Evolutionary conservation across 2,797 vertebrate species (phyloP), one percentile per base, ranked within the genome.

Genomic region (Myripristis jacobus): DNA sequence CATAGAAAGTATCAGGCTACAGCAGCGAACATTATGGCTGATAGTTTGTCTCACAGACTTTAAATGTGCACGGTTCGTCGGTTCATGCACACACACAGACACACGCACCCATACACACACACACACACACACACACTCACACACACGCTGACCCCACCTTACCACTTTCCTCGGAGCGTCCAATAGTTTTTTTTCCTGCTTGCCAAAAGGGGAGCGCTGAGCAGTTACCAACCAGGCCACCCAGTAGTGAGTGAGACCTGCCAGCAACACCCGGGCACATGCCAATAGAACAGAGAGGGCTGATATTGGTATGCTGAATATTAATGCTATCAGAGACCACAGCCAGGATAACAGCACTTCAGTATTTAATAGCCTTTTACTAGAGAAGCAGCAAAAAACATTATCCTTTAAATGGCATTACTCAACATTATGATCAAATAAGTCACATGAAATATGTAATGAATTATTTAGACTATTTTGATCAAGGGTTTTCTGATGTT

Each of bases 171-270:
- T 62, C 22, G 1, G 31, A 61, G 44, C 69, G 73, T 73, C 79
- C 80, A 95, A 93, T 88, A 76, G 90, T 46, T 65, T 25, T 44
- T 15, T 7, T 18, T 18, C 53, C 57, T 80, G 67, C 75, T 86
- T 90, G 87, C 85, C 88, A 88, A 72, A 79, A 80, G 48, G 53
- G 8, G 43, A 73, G 70, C 13, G 41, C 80, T 88, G 80, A 85
- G 84, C 27, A 69, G 81, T 75, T 70, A 88, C 83, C 78, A 84
- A 81, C 73, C 83, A 86, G 91, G 89, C 91, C 91, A 92, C 89
- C 91, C 89, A 91, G 87, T 85, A 91, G 87, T 89, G 88, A 88
- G 27, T 47, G 69, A 85, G 73, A 77, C 67, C 81, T 83, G 86
- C 86, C 83, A 88, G 73, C 59, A 73, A 68, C 74, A 74, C 55